Evolutionary conservation across 2,113 vertebrate genomes (phyloP).

Genomic region (Mobula birostris): DNA sequence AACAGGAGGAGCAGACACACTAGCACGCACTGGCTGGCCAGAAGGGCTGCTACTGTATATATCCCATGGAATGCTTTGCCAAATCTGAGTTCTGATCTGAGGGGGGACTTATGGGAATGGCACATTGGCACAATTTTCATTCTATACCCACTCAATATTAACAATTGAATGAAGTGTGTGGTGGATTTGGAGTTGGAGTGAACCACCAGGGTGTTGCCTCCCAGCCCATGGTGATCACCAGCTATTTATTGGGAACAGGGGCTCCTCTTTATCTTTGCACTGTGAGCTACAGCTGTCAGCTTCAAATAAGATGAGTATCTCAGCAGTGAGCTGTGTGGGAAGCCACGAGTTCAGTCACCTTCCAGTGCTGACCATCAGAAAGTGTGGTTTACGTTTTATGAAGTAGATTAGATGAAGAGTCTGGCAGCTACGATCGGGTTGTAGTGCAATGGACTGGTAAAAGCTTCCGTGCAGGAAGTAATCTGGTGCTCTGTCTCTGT

Average conservation of each 20-base stretch:
- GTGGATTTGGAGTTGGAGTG: neutral
- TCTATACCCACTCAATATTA: neutral
- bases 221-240: no score
- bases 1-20: no score
- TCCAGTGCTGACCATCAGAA: neutral
- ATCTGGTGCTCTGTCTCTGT: no score
- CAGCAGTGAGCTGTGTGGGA: neutral
- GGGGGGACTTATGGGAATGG: no score
- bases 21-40: no score
- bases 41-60: no score
- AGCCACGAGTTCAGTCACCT: neutral
- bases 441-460: no score
- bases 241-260: no score
- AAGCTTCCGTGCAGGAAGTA: neutral
- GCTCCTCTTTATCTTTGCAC: neutral
- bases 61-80: no score
- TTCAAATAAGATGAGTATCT: neutral
- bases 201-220: neutral
- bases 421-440: neutral
- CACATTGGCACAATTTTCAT: neutral
- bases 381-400: neutral
- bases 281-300: neutral
- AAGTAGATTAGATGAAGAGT: neutral
- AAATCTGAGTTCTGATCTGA: no score
- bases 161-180: neutral